Conservation (phyloP, 2,113 vertebrate species). For the Bettongia penicillata region DNA sequence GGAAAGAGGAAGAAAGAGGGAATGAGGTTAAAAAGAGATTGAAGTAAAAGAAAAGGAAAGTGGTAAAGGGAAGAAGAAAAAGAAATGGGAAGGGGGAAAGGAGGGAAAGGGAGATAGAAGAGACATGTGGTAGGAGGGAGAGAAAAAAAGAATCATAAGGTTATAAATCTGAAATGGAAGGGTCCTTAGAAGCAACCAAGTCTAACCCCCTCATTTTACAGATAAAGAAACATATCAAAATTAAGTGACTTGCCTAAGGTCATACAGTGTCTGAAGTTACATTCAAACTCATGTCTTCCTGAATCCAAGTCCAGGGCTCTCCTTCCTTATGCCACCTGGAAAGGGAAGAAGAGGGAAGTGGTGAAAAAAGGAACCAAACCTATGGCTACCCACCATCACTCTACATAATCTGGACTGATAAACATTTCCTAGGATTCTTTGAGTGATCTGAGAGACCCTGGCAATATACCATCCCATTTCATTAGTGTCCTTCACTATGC, state of each 20-base stretch:
- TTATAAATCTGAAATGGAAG: too few species aligned
- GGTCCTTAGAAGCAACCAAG: too few species aligned
- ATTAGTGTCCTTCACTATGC: not conserved
- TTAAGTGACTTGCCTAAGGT: too few species aligned
- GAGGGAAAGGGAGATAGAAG: not conserved
- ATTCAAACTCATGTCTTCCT: too few species aligned
- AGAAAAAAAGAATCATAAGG: too few species aligned
- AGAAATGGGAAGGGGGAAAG: not conserved
- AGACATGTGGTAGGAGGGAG: not conserved
- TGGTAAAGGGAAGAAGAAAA: not conserved
- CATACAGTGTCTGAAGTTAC: too few species aligned
- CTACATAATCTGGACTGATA: not conserved
- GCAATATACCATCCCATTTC: not conserved
- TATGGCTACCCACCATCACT: not conserved
- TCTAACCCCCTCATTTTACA: too few species aligned
- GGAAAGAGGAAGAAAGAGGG: not conserved
- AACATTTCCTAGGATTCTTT: not conserved
- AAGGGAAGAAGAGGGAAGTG: not conserved
- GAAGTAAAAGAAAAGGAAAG: not conserved
- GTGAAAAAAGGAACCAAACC: not conserved
- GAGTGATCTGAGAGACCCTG: not conserved
- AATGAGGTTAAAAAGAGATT: not conserved
- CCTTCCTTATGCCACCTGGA: not conserved
- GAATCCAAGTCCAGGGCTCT: too few species aligned
- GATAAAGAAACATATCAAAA: too few species aligned